Percentiles rank a stretch among this genome's conserved stretches.
phyloP scores from a whole-genome alignment of 2,113 vertebrate genomes.

The Nothoprocta perdicaria region DNA sequence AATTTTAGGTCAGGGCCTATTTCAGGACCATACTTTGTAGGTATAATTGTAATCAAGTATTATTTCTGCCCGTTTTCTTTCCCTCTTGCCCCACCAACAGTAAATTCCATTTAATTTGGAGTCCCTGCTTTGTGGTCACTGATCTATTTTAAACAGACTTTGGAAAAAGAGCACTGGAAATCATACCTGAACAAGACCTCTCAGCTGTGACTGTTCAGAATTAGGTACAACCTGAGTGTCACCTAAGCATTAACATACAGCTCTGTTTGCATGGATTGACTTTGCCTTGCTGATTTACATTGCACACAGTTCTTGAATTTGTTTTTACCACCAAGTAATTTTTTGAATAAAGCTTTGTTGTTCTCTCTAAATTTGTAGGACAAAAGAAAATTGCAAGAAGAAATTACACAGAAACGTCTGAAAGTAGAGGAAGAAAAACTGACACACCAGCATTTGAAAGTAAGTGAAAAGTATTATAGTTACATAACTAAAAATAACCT shows the following conservation, averaged over 20 bases:
- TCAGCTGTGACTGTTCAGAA: not conserved
- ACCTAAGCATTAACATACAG: not conserved
- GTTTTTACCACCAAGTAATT: not conserved
- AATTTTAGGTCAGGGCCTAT: not conserved
- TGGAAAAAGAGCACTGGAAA: not conserved
- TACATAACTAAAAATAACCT: not conserved
- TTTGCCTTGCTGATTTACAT: not conserved
- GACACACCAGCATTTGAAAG: slow-evolving; percentile 95
- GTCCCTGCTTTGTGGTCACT: not conserved
- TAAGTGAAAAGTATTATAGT: slow-evolving; percentile 54
- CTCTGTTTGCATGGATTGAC: slow-evolving; percentile 7
- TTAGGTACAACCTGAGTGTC: not conserved
- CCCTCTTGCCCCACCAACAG: not conserved
- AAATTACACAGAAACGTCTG: slow-evolving; percentile 90
- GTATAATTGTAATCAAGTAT: not conserved
- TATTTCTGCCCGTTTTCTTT: not conserved
- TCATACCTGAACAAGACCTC: not conserved
- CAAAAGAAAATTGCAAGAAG: slow-evolving; percentile 94
- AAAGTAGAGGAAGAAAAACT: slow-evolving; percentile 94
- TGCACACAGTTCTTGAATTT: not conserved
- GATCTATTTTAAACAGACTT: not conserved
- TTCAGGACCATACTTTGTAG: not conserved
- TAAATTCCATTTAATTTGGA: not conserved
- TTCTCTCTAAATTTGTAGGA: slow-evolving; percentile 79
- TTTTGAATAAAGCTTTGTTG: not conserved